Conservation (phyloP, 2,113 vertebrate species). For the Lepidothrix coronata region DNA sequence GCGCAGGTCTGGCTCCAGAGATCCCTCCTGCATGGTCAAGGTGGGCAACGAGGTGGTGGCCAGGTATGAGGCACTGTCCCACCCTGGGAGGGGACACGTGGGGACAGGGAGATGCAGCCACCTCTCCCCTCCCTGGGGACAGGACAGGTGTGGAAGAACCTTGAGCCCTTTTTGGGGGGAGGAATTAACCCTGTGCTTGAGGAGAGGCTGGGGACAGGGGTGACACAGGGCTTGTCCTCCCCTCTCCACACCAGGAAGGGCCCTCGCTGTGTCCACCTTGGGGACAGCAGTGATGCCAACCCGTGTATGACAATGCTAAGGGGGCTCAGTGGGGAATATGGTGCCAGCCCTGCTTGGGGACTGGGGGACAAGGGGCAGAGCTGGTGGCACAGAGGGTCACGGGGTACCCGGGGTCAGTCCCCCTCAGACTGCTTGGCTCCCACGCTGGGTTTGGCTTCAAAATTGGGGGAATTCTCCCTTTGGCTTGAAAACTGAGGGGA, state of each 20-base stretch:
- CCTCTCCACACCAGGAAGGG: rapidly evolving
- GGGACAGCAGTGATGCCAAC: not conserved
- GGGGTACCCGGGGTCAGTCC: rapidly evolving
- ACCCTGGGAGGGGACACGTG: rapidly evolving
- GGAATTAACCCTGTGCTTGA: slow-evolving; percentile 86
- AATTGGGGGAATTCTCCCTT: not conserved
- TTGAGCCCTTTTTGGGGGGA: slow-evolving; percentile 94
- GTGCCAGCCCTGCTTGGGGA: not conserved
- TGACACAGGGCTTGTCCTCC: rapidly evolving
- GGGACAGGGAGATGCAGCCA: not conserved
- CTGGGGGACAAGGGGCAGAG: not conserved
- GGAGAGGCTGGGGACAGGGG: too few relatives aligned
- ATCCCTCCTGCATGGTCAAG: slow-evolving; percentile 91
- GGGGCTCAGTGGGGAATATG: not conserved
- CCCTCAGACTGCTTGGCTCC: not conserved
- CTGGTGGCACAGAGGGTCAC: not conserved
- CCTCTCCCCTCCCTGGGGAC: not conserved
- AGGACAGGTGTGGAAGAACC: slow-evolving; percentile 91
- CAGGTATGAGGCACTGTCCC: slow-evolving; percentile 57
- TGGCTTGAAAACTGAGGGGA: not conserved
- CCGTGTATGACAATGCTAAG: rapidly evolving
- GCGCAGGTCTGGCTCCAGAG: slow-evolving; percentile 85
- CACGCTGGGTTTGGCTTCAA: rapidly evolving
- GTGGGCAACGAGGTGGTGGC: slow-evolving; percentile 91
- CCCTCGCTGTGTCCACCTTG: rapidly evolving